phyloP scores from a whole-genome alignment of 1,140 invertebrate genomes.

The Druon quercuslanigerum region DNA sequence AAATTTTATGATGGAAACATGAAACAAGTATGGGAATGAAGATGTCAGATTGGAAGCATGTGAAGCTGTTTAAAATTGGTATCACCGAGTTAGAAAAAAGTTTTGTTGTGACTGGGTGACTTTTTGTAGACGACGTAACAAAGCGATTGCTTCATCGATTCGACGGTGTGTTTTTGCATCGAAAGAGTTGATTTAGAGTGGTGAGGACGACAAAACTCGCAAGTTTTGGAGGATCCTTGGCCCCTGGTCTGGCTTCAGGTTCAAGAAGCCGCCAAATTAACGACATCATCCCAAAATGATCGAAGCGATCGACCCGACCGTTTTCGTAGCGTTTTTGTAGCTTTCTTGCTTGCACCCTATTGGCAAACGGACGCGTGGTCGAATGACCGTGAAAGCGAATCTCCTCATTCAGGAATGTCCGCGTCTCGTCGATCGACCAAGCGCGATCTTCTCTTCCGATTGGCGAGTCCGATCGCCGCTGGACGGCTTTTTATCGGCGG shows the following conservation, averaged over 20 bases:
- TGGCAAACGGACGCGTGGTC: slow-evolving; percentile 14
- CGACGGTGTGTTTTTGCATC: not conserved
- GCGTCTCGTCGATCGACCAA: slow-evolving; percentile 14
- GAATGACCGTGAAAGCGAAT: slow-evolving; percentile 6
- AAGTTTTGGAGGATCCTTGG: not conserved
- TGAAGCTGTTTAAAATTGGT: too few relatives aligned
- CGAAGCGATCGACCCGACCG: not conserved
- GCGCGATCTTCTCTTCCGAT: not conserved
- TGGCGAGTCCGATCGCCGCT: not conserved
- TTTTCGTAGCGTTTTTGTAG: not conserved
- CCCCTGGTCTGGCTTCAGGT: not conserved
- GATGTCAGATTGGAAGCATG: too few relatives aligned
- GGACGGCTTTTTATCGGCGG: slow-evolving; percentile 25
- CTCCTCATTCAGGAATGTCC: slow-evolving; percentile 20
- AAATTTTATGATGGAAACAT: too few relatives aligned
- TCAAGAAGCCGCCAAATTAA: slow-evolving; percentile 17
- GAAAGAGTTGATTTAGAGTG: slow-evolving; percentile 7
- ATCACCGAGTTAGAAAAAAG: not conserved
- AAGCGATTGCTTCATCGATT: not conserved
- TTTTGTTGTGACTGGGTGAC: not conserved
- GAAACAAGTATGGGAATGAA: too few relatives aligned
- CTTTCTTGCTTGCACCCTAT: not conserved
- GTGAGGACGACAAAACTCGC: not conserved
- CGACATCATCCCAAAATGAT: not conserved
- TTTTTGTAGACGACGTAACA: not conserved